A percentile compares a stretch with the other conserved stretches of the same genome.
These are phyloP conservation scores for Periophthalmus modestus DNA, from an alignment of 2,113 vertebrate species.

Conservation along the genomic window DNA sequence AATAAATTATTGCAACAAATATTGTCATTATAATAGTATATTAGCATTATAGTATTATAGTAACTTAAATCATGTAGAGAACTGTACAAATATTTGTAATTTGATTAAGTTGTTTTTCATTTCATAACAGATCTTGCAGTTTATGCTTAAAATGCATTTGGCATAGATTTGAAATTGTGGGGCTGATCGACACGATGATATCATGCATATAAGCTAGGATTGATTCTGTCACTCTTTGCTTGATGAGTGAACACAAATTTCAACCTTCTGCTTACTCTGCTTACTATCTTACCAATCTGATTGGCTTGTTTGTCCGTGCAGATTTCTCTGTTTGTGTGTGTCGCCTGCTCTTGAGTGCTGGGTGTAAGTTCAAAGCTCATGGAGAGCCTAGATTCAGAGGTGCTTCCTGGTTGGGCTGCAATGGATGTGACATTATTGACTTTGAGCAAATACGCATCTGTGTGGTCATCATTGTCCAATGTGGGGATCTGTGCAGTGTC, in stretches of 20 bases:
- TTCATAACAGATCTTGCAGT: neutral
- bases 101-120: too few species aligned
- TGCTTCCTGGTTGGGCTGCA: constrained; percentile 12
- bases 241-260: neutral
- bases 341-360: constrained; percentile 1
- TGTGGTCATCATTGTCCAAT: constrained; percentile 27
- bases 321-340: constrained; percentile 5
- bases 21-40: too few species aligned
- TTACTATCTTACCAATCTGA: constrained; percentile 42
- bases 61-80: too few species aligned
- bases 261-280: neutral
- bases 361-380: constrained; percentile 6
- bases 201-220: neutral
- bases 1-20: too few species aligned
- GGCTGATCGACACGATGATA: neutral
- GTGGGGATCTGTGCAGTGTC: neutral
- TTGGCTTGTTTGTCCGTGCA: constrained; percentile 26
- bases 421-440: neutral
- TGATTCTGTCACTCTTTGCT: neutral
- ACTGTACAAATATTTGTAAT: too few species aligned
- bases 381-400: constrained; percentile 11
- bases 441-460: constrained; percentile 6
- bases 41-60: too few species aligned
- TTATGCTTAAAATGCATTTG: neutral
- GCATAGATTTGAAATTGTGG: neutral